Evolutionary conservation across 2,113 vertebrate species (phyloP), one percentile per base, ranked within the genome.

Genomic region (Isichthys henryi): DNA sequence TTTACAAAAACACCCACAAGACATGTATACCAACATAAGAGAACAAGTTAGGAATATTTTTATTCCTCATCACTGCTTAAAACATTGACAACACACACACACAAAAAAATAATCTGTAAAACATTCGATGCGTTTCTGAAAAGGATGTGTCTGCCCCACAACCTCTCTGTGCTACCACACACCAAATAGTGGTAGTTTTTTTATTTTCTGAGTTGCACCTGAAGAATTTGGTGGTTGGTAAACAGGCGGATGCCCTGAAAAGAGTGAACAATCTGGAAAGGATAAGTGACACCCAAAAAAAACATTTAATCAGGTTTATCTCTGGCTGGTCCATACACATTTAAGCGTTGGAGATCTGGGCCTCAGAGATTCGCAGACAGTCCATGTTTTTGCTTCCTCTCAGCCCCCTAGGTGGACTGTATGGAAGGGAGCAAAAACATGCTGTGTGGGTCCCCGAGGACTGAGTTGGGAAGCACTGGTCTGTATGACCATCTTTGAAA

Each of bases 51-150:
- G 49, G 49, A 53, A 53, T 52, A 31, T 2, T 52, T 86, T 86
- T 86, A 52, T 86, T 86, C 49, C 46, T 52, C 49, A 52, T 86
- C 45, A 85, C 15, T 84, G 85, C 10, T 31, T 53, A 86, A 86
- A 86, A 52, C 85, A 52, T 52, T 35, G 49, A 86, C 23, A 52
- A n/a, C 49, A 86, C 83, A 48, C 21, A 70, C 39, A 39, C 39
- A 43, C 43, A 77, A 77, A 86, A 86, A 86, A n/a, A n/a, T n/a
- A n/a, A 50, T 86, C n/a, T 86, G 48, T 86, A 86, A 86, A 39
- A 39, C 39, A 39, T 39, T 39, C 39, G 39, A 39, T 39, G 39
- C 39, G 2, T 39, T 39, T 39, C 39, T 39, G 39, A 39, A 39
- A 83, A n/a, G 9, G 9, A 5, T 39, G 66, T 15, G 35, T 39